A percentile compares a stretch with the other conserved stretches of the same genome.
Conservation (phyloP, 2,797 vertebrate species). For the Sylvilagus floridanus region DNA sequence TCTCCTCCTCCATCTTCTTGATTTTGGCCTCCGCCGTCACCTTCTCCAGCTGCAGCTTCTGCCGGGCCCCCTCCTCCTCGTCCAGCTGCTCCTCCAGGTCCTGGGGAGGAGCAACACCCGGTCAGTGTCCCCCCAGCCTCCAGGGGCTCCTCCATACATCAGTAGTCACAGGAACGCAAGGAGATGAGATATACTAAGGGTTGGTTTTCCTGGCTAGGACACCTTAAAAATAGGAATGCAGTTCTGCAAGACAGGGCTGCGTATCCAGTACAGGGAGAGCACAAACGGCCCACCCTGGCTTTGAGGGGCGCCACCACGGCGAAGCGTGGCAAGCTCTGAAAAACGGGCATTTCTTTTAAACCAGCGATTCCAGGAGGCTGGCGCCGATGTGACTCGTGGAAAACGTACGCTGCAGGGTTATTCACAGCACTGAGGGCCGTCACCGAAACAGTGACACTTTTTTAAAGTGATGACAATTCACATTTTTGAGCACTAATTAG, state of each 20-base stretch:
- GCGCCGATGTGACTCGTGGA: neutral
- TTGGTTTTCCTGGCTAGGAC: neutral
- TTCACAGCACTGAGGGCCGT: neutral
- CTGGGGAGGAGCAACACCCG: constrained; percentile 82
- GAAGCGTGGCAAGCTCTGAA: neutral
- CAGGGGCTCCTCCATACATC: fast-evolving
- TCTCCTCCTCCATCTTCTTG: constrained; percentile 99
- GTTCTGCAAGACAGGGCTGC: neutral
- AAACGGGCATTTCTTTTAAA: neutral
- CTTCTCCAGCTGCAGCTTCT: constrained; percentile 98
- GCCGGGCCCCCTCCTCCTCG: constrained; percentile 97
- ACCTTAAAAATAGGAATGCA: neutral
- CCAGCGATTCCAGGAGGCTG: neutral
- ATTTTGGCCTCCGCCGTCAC: constrained; percentile 98
- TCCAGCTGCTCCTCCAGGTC: constrained; percentile 98
- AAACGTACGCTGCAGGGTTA: neutral
- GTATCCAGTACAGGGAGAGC: neutral
- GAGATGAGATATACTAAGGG: fast-evolving
- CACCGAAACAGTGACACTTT: too few relatives aligned
- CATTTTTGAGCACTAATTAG: neutral
- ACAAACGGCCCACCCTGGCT: neutral
- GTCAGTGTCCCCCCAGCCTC: neutral
- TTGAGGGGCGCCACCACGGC: neutral
- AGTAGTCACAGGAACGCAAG: fast-evolving
- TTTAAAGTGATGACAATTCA: constrained; percentile 10